phyloP scores from a whole-genome alignment of 1,140 invertebrate genomes.

The Yoshiicerus persimilis region DNA sequence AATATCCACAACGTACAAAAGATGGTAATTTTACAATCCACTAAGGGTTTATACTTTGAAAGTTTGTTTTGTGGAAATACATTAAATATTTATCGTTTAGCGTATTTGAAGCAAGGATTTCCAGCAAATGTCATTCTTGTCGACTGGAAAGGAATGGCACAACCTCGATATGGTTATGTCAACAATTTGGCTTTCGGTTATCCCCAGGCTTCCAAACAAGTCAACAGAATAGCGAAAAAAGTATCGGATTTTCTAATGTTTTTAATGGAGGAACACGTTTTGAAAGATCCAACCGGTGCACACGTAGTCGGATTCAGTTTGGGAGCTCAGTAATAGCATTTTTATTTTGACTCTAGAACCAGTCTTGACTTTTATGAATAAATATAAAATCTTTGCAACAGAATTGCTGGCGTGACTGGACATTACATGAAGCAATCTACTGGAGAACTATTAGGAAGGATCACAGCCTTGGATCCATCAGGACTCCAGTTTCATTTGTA shows the following conservation, averaged over 20 bases:
- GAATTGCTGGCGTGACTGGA: constrained; percentile 28
- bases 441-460: constrained; percentile 25
- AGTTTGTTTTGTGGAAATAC: not conserved
- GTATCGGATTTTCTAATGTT: constrained; percentile 31
- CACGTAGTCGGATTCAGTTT: constrained; percentile 38
- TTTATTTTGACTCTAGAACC: not conserved
- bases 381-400: not conserved
- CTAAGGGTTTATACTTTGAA: too few species aligned
- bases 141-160: constrained; percentile 31
- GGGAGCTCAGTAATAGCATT: constrained; percentile 27
- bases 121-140: constrained; percentile 35
- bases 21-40: constrained; percentile 22
- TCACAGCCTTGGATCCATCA: constrained; percentile 29
- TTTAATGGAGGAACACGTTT: constrained; percentile 8
- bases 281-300: constrained; percentile 25
- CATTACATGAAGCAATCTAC: constrained; percentile 26
- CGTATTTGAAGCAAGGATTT: constrained; percentile 30
- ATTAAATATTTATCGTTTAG: not conserved
- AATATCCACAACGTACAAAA: constrained; percentile 35
- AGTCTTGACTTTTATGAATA: not conserved
- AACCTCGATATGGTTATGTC: constrained; percentile 22
- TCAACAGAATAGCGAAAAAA: not conserved
- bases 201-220: constrained; percentile 25
- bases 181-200: constrained; percentile 32
- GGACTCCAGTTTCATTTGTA: constrained; percentile 32